These are phyloP conservation scores for Sarcophaga caerulescens DNA, from an alignment of 2,888 invertebrate genomes.

Conservation along the genomic window DNA sequence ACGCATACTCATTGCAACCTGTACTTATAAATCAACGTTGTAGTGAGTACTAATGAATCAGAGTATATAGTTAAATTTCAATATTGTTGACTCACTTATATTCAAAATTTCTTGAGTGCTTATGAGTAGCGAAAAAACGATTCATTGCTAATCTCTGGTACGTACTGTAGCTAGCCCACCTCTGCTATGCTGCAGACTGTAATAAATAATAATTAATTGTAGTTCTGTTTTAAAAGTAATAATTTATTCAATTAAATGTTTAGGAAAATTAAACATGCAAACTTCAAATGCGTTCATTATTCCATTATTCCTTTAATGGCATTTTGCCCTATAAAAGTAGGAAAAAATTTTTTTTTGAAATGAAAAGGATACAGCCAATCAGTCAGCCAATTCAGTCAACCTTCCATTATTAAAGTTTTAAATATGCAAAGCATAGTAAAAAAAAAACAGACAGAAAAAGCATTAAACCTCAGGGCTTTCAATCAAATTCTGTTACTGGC, in stretches of 20 bases:
- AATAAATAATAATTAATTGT: constrained; percentile 64
- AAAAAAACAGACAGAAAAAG: neutral
- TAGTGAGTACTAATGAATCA: too few relatives aligned
- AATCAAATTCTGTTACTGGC: constrained; percentile 42
- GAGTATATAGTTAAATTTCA: too few relatives aligned
- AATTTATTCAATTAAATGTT: constrained; percentile 41
- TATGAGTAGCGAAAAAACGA: neutral
- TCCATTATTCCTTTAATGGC: neutral
- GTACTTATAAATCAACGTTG: too few relatives aligned
- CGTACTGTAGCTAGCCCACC: neutral
- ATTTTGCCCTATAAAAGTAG: neutral
- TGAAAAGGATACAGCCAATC: constrained; percentile 32
- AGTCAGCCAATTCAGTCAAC: neutral
- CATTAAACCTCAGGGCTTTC: constrained; percentile 54
- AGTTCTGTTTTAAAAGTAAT: constrained; percentile 20
- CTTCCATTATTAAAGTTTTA: constrained; percentile 10
- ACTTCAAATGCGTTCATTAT: constrained; percentile 17
- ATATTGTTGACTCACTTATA: too few relatives aligned
- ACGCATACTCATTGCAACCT: too few relatives aligned
- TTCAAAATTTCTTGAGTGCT: too few relatives aligned
- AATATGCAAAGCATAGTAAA: neutral
- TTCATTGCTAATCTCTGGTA: neutral
- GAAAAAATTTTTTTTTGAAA: constrained; percentile 26
- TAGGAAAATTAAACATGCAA: constrained; percentile 57
- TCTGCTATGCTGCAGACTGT: neutral